phyloP scores from a whole-genome alignment of 2,113 vertebrate genomes.

The Brachyistius frenatus region DNA sequence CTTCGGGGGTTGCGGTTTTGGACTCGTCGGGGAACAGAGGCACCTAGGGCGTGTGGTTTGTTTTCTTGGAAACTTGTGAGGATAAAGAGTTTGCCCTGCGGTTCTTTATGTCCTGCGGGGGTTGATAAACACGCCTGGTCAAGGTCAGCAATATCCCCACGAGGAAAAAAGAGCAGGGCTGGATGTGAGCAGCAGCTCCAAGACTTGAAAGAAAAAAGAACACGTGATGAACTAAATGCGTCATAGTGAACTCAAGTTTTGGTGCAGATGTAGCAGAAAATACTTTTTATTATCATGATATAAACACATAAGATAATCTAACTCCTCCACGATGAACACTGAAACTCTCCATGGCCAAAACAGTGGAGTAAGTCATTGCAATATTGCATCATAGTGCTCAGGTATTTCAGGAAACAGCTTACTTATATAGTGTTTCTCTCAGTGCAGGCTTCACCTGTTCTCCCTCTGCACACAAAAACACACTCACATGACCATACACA shows the following conservation, averaged over 20 bases:
- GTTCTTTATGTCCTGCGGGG: conserved; percentile 62
- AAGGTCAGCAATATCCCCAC: conserved; percentile 62
- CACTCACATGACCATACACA: conserved; percentile 19
- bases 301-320: no score
- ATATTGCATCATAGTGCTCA: conserved; percentile 68
- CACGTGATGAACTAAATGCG: not conserved
- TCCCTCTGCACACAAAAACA: conserved; percentile 10
- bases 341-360: not conserved
- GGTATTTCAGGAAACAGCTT: conserved; percentile 61
- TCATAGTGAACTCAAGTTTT: no score
- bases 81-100: conserved; percentile 67
- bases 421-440: conserved; percentile 34
- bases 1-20: conserved; percentile 29
- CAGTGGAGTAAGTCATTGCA: not conserved
- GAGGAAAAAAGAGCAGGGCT: conserved; percentile 44
- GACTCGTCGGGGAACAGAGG: conserved; percentile 47
- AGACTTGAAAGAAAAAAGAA: conserved; percentile 37
- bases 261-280: not conserved
- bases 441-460: conserved; percentile 8
- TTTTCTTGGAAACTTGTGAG: conserved; percentile 72
- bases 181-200: conserved; percentile 37
- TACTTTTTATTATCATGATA: not conserved
- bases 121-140: conserved; percentile 62
- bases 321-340: not conserved
- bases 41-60: conserved; percentile 58